Evolutionary conservation across 2,888 invertebrate genomes (phyloP), one percentile per base, ranked within the genome.

Genomic region (Drosophila bunnanda): DNA sequence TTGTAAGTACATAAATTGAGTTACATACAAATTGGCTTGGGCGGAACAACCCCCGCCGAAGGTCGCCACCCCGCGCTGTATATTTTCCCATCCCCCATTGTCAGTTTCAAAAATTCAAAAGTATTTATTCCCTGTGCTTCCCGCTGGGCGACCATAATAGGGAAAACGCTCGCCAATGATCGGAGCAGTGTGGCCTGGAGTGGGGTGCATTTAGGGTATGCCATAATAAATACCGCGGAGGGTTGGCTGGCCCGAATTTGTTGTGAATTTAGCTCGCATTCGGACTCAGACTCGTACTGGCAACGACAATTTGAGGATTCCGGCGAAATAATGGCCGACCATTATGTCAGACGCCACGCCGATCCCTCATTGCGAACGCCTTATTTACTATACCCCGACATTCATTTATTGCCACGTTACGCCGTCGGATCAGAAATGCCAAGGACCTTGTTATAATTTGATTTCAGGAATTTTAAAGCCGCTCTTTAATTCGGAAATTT

Each of bases 321-420:
- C 83, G 78, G 79, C 79, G 82, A 85, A 88, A 79, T 88, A 89
- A 89, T 89, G 83, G 89, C 87, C 79, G 89, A 82, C 89, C 84
- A 89, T 87, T 82, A 83, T 78, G 74, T 54, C 60, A 36, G 60
- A 46, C 38, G 60, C 41, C 57, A 43, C 38, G 60, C 25, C 61
- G 52, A 54, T 57, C 38, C 61, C 58, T 68, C 43, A 54, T 65
- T 48, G 32, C 46, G 28, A 38, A 34, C 48, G 39, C 39, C 34
- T 25, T 62, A 50, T 65, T 65, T 65, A 43, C 44, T 50, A 15
- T 50, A 30, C 34, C 32, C 32, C 38, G 41, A 41, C 64, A 73
- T 50, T 38, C 48, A 55, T 55, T 46, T 54, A 44, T 61, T 41
- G 64, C 22, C 17, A 30, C 28, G 39, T 41, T 67, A 48, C 44